Evolutionary conservation across 2,113 vertebrate genomes (phyloP), one percentile per base, ranked within the genome.

Genomic region (Macrotis lagotis): DNA sequence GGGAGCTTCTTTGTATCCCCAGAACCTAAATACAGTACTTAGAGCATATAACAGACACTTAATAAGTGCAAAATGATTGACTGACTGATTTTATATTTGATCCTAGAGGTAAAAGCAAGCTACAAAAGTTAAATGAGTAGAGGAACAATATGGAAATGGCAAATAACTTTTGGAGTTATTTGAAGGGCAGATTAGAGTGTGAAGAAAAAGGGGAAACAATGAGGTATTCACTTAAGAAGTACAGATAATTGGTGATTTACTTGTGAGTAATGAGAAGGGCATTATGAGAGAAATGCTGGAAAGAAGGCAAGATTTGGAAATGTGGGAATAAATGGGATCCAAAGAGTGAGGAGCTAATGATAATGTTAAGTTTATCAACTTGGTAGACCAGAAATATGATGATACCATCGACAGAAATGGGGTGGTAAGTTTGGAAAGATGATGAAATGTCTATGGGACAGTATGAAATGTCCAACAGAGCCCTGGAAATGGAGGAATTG

Each of bases 61-160:
- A 59, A 31, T 50, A 90, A 25, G 59, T 24, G 3, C 55, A 50
- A 90, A 90, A 90, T 93, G 52, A 93, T 49, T 90, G 89, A 93
- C 48, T 90, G 89, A 48, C 31, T n/a, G 55, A 14, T 37, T 66
- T 66, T 66, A 66, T 66, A 37, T 66, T 37, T 66, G 11, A 37
- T 66, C 59, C 31, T 66, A 55, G 31, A 12, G 31, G 11, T 66
- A 66, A 66, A 66, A 66, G 59, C 37, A 12, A 37, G 59, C 12
- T 12, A 16, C 11, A 37, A 10, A 12, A 37, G 31, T 66, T 59
- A 59, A 59, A 1, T 31, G 31, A 66, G 12, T 66, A 66, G 59
- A 37, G 59, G 59, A 37, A 37, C 31, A 66, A 66, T 55, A 28
- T 55, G 53, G 53, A 37, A 66, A n/a, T n/a, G 31, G 3, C 59